phyloP scores from a whole-genome alignment of 2,113 vertebrate species.

The Melanostigma gelatinosum region DNA sequence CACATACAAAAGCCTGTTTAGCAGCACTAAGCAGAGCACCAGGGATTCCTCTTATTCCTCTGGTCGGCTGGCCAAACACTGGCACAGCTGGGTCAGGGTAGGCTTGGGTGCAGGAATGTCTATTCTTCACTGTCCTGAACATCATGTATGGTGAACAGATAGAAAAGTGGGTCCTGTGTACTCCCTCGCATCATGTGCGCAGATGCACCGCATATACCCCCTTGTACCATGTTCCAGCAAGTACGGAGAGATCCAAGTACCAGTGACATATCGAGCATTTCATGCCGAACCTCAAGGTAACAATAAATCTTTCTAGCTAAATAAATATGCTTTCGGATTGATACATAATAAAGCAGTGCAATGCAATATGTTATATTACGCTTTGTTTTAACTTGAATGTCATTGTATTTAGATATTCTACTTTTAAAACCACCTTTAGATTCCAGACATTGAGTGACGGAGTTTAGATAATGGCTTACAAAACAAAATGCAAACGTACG shows the following conservation, averaged over 20 bases:
- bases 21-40: constrained; percentile 72
- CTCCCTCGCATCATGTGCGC: neutral
- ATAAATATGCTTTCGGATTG: neutral
- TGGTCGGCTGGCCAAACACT: constrained; percentile 49
- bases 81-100: constrained; percentile 42
- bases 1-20: constrained; percentile 81
- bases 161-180: neutral
- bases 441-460: neutral
- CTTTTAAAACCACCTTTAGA: neutral
- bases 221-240: neutral
- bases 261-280: neutral
- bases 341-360: neutral
- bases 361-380: neutral
- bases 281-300: neutral
- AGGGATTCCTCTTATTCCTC: constrained; percentile 65
- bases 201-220: neutral
- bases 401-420: neutral
- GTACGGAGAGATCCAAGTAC: neutral
- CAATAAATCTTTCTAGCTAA: neutral
- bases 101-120: constrained; percentile 62
- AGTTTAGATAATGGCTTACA: neutral
- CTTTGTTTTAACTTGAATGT: neutral
- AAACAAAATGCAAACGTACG: neutral
- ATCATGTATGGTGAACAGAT: constrained; percentile 7
- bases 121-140: constrained; percentile 38